Conservation (phyloP, 2,888 invertebrate genomes). For the Cerceris rybyensis region DNA sequence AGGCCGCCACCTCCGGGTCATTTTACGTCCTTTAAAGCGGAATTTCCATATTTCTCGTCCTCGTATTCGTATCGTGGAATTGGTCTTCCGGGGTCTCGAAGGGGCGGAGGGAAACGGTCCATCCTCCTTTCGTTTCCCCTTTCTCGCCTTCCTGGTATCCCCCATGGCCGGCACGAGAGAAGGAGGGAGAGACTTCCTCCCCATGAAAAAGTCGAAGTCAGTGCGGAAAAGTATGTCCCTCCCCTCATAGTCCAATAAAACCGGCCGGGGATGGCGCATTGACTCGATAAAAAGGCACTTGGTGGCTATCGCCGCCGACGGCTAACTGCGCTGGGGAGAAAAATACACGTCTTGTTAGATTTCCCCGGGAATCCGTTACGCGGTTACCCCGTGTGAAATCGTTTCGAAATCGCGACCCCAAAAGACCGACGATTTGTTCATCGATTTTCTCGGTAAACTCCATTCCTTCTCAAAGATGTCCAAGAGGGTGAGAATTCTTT, state of each 20-base stretch:
- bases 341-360: slow-evolving; percentile 62
- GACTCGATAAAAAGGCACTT: slow-evolving; percentile 74
- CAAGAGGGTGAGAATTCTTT: too few species aligned
- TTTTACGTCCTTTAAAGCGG: slow-evolving; percentile 75
- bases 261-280: slow-evolving; percentile 64
- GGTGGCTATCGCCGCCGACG: slow-evolving; percentile 65
- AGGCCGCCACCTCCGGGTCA: slow-evolving; percentile 74
- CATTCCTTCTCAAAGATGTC: neutral
- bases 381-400: slow-evolving; percentile 31
- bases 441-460: neutral
- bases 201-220: slow-evolving; percentile 57
- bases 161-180: slow-evolving; percentile 20
- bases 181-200: slow-evolving; percentile 38
- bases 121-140: slow-evolving; percentile 29
- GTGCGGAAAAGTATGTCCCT: slow-evolving; percentile 45
- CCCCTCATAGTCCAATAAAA: slow-evolving; percentile 66
- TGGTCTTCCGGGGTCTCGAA: slow-evolving; percentile 74
- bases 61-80: slow-evolving; percentile 72
- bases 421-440: slow-evolving; percentile 10
- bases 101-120: slow-evolving; percentile 28
- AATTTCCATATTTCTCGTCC: slow-evolving; percentile 76
- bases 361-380: slow-evolving; percentile 34
- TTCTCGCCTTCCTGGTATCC: slow-evolving; percentile 32
- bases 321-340: slow-evolving; percentile 49
- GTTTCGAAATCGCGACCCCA: slow-evolving; percentile 38